Conservation (phyloP, 23 tunicate genomes). For the Halocynthia roretzi region DNA sequence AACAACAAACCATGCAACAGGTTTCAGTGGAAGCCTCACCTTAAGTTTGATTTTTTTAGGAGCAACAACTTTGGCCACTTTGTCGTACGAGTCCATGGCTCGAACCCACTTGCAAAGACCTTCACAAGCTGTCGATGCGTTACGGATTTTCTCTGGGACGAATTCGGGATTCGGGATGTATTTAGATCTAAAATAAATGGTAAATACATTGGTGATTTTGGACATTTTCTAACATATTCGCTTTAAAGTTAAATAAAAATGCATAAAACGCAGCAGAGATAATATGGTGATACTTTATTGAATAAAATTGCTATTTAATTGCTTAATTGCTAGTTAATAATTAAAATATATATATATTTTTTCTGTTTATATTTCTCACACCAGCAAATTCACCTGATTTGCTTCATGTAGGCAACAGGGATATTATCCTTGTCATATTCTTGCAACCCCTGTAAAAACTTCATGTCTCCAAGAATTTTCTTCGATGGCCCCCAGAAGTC, state of each 20-base stretch:
- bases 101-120: constrained; percentile 98
- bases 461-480: constrained; percentile 97
- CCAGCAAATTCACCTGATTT: constrained; percentile 43
- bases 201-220: too few relatives aligned
- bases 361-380: too few relatives aligned
- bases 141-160: constrained; percentile 80
- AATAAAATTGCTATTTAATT: not conserved
- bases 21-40: constrained; percentile 14
- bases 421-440: constrained; percentile 96
- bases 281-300: too few relatives aligned
- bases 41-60: constrained; percentile 96
- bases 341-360: not conserved
- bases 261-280: too few relatives aligned
- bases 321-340: not conserved
- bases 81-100: constrained; percentile 96
- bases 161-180: constrained; percentile 96
- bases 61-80: constrained; percentile 90
- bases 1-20: not conserved
- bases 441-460: constrained; percentile 71
- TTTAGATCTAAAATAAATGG: constrained; percentile 37
- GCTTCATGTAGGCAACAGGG: constrained; percentile 74
- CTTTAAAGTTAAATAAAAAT: too few relatives aligned
- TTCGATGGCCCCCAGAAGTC: constrained; percentile 98
- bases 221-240: not conserved
- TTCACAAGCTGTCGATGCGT: constrained; percentile 97